These are phyloP conservation scores for Halocynthia aurantium DNA, from an alignment of 23 tunicate genomes.

Conservation along the genomic window DNA sequence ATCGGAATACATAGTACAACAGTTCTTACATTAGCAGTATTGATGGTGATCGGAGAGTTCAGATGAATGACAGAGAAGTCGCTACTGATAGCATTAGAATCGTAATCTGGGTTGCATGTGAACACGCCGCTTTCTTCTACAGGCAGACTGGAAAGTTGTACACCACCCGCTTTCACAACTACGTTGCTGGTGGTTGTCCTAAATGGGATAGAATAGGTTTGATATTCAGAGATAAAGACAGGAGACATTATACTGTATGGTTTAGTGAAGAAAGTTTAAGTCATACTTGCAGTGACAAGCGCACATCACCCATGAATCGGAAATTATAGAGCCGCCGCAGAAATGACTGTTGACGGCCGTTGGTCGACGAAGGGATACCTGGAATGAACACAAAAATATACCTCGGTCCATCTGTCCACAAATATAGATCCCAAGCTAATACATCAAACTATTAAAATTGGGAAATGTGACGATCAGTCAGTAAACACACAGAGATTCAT, in stretches of 20 bases:
- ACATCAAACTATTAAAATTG: background rate
- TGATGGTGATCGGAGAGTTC: constrained; percentile 15
- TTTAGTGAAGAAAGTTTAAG: background rate
- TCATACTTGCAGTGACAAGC: constrained; percentile 32
- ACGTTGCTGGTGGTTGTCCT: constrained; percentile 12
- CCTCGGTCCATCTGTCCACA: background rate
- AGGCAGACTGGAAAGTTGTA: constrained; percentile 42
- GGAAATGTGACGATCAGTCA: too few species aligned
- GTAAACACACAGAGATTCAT: too few species aligned
- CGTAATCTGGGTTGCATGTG: constrained; percentile 65
- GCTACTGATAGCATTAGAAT: constrained; percentile 61
- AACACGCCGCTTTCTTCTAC: constrained; percentile 17
- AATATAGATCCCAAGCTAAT: background rate
- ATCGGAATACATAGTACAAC: background rate
- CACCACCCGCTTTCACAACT: constrained; percentile 58
- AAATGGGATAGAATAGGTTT: background rate
- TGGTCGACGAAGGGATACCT: constrained; percentile 27
- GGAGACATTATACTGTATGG: background rate
- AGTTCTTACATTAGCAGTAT: background rate
- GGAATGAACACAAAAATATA: background rate
- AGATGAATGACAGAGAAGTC: constrained; percentile 75
- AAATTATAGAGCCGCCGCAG: constrained; percentile 30
- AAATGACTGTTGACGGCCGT: constrained; percentile 15
- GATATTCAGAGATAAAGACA: background rate
- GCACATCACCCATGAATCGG: constrained; percentile 20